These are phyloP conservation scores for Aphidius ervi DNA, from an alignment of 1,140 invertebrate genomes.

Conservation along the genomic window DNA sequence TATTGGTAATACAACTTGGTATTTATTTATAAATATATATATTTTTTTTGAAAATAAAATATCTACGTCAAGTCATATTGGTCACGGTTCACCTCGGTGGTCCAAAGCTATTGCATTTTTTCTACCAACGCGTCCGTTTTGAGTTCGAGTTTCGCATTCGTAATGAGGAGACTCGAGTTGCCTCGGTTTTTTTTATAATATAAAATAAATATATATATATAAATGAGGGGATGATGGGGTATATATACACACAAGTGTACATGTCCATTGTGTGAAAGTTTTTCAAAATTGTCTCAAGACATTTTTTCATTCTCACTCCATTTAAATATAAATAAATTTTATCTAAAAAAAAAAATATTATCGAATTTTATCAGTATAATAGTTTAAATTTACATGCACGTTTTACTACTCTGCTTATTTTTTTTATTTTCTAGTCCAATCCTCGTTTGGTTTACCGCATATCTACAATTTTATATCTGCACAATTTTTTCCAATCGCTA, in stretches of 20 bases:
- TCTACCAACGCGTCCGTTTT: conserved; percentile 1
- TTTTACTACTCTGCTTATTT: too few species aligned
- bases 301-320: conserved; percentile 6
- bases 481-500: too few species aligned
- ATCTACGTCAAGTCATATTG: conserved; percentile 12
- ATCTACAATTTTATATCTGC: too few species aligned
- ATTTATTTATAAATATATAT: too few species aligned
- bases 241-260: not conserved
- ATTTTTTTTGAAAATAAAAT: not conserved
- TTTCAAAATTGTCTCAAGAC: not conserved
- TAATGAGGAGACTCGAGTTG: conserved; percentile 6
- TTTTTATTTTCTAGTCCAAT: too few species aligned
- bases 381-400: too few species aligned
- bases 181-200: not conserved
- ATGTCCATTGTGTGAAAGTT: conserved; percentile 4
- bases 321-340: too few species aligned
- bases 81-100: conserved; percentile 1
- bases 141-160: conserved; percentile 13
- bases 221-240: not conserved
- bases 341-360: conserved; percentile 3
- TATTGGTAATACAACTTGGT: too few species aligned
- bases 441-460: too few species aligned
- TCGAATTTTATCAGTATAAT: too few species aligned
- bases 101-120: conserved; percentile 10
- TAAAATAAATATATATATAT: too few species aligned